Conservation (phyloP, 1,140 invertebrate species). For the Leptinotarsa lineolata region DNA sequence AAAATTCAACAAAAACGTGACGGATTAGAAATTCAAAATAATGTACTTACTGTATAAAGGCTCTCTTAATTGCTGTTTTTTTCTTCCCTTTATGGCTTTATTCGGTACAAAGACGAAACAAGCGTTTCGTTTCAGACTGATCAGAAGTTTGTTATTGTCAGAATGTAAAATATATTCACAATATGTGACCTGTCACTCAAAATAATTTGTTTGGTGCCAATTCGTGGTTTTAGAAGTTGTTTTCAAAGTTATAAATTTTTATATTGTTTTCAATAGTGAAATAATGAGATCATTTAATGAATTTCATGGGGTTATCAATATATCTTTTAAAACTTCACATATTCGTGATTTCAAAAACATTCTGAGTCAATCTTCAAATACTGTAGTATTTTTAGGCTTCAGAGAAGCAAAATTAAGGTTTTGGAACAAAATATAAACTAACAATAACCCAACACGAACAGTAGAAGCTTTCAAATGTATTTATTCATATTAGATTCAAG, state of each 20-base stretch:
- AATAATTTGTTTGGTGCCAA: not conserved
- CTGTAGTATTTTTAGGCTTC: not conserved
- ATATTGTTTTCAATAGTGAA: not conserved
- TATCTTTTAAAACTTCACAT: not conserved
- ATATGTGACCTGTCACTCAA: conserved; percentile 2
- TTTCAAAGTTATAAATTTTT: not conserved
- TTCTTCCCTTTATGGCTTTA: not conserved
- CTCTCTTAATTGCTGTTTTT: not conserved
- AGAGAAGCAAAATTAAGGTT: not conserved
- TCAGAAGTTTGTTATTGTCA: conserved; percentile 7
- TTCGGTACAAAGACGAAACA: not conserved
- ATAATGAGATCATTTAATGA: not conserved
- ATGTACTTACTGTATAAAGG: conserved; percentile 21
- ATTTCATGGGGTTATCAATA: not conserved
- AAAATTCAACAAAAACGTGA: not conserved
- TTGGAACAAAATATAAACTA: conserved; percentile 1
- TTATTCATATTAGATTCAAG: conserved; percentile 7
- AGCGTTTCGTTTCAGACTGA: not conserved
- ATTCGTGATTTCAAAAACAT: conserved; percentile 14
- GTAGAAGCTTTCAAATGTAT: conserved; percentile 6
- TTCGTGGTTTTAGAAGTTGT: not conserved
- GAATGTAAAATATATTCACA: conserved; percentile 22
- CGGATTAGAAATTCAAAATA: conserved; percentile 6
- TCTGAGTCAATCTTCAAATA: not conserved
- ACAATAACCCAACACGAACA: conserved; percentile 5